These are phyloP conservation scores for Hydropsyche tenuis DNA, from an alignment of 1,140 invertebrate species.

Conservation along the genomic window DNA sequence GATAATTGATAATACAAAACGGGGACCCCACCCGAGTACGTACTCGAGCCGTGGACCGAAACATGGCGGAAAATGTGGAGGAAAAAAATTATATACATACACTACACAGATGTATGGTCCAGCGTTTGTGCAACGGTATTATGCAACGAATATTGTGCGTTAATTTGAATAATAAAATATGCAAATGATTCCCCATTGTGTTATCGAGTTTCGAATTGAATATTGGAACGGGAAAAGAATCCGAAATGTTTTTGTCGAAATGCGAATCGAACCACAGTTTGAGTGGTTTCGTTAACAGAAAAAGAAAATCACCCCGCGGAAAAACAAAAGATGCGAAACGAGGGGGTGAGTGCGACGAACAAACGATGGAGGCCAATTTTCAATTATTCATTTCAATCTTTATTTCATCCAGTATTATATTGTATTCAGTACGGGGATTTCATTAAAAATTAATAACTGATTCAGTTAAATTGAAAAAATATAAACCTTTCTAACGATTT, in stretches of 20 bases:
- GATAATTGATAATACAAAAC: conserved; percentile 50
- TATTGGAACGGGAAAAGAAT: too few relatives aligned
- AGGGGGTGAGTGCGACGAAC: background rate
- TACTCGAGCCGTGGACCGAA: conserved; percentile 32
- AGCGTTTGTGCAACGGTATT: conserved; percentile 3
- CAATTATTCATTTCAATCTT: conserved; percentile 51
- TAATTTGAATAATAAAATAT: too few relatives aligned
- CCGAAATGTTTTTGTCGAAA: background rate
- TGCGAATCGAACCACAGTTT: conserved; percentile 13
- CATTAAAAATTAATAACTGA: conserved; percentile 10
- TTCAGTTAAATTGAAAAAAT: too few relatives aligned
- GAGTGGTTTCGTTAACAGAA: background rate
- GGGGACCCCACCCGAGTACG: conserved; percentile 30
- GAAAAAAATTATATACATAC: conserved; percentile 37
- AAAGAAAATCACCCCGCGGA: conserved; percentile 36
- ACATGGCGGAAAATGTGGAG: conserved; percentile 34
- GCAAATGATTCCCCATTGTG: too few relatives aligned
- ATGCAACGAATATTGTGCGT: too few relatives aligned
- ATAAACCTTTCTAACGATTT: too few relatives aligned
- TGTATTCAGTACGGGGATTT: conserved; percentile 40
- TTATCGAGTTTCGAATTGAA: too few relatives aligned
- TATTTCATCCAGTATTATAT: conserved; percentile 50
- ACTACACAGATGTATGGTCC: conserved; percentile 37
- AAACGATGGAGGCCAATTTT: conserved; percentile 46
- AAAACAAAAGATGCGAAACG: conserved; percentile 31